These are phyloP conservation scores for Erethizon dorsatum DNA, from an alignment of 2,797 vertebrate genomes.

Conservation along the genomic window DNA sequence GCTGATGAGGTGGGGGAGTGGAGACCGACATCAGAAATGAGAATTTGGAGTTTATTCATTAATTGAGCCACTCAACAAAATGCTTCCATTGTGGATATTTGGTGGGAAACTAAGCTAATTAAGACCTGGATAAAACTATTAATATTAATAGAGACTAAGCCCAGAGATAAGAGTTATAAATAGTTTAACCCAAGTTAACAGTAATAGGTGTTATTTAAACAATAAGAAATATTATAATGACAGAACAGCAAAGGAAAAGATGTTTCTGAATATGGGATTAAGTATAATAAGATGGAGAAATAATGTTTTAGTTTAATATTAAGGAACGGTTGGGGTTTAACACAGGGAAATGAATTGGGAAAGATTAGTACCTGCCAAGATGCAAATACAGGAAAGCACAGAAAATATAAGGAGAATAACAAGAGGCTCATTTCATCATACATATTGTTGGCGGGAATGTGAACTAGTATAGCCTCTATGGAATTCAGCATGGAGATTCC, in stretches of 20 bases:
- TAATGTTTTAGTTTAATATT: constrained; percentile 21
- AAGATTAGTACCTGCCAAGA: neutral
- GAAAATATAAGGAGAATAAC: neutral
- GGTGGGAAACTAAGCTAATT: neutral
- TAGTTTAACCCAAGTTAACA: constrained; percentile 9
- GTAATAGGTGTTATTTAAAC: neutral
- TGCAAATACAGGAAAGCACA: neutral
- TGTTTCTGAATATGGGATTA: neutral
- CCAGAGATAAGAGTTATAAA: neutral
- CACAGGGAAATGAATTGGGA: neutral
- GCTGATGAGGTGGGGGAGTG: neutral
- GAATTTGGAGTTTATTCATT: neutral
- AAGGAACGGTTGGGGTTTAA: neutral
- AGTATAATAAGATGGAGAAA: neutral
- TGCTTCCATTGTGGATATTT: neutral
- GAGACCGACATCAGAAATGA: neutral
- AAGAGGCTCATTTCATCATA: neutral
- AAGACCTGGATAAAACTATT: neutral
- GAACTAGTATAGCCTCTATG: no score
- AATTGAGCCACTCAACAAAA: neutral
- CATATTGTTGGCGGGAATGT: no score
- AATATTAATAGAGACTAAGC: neutral
- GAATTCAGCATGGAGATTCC: no score
- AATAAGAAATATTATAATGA: neutral
- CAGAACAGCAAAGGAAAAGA: neutral